Conservation (phyloP, 2,113 vertebrate species). For the Pandion haliaetus region DNA sequence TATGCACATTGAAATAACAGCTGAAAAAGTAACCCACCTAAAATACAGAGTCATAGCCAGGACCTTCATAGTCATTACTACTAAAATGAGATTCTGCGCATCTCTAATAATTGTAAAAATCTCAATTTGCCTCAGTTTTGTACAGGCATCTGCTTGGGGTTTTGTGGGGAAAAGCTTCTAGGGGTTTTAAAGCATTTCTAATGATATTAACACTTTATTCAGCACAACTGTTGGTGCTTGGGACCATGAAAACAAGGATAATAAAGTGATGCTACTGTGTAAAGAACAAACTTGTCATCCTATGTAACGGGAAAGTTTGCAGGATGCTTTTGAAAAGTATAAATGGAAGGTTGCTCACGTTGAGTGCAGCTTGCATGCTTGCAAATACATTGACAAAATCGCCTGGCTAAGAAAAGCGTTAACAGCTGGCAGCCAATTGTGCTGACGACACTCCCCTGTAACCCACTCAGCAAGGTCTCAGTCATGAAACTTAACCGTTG, state of each 20-base stretch:
- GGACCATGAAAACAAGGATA: neutral
- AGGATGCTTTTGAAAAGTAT: neutral
- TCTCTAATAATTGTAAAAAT: neutral
- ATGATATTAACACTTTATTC: neutral
- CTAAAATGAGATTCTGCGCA: neutral
- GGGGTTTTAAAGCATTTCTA: neutral
- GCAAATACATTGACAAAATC: no score
- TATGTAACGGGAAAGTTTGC: neutral
- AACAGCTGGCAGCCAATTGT: neutral
- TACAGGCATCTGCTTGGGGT: neutral
- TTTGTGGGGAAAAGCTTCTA: neutral
- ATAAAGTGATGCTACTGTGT: neutral
- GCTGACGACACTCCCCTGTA: neutral
- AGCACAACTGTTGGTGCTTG: neutral
- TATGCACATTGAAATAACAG: neutral
- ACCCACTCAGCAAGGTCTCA: neutral
- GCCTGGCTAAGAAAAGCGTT: neutral
- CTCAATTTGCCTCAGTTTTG: neutral
- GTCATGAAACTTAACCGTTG: neutral
- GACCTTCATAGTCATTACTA: neutral
- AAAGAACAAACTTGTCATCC: neutral
- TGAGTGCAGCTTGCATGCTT: rapidly evolving
- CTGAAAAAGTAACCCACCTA: neutral
- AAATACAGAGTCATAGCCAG: neutral
- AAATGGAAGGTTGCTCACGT: neutral